These are phyloP conservation scores for Aphelocoma californica DNA, from an alignment of 2,797 vertebrate genomes.

Conservation along the genomic window DNA sequence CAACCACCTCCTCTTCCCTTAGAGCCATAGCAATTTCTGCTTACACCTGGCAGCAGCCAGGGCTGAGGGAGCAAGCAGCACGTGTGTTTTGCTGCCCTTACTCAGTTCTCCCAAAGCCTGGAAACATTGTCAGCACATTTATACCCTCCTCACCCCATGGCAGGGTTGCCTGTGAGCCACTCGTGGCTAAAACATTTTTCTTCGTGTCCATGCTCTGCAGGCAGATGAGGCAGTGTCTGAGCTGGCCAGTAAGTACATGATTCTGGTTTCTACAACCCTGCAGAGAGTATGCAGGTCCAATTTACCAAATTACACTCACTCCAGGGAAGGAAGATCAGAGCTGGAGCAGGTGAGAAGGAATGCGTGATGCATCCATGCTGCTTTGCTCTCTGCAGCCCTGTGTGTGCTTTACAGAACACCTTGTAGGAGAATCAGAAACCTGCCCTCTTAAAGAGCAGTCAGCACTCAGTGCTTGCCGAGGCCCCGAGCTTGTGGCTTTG, in stretches of 20 bases:
- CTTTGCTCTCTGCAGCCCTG: neutral
- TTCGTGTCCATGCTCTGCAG: neutral
- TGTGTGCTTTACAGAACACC: neutral
- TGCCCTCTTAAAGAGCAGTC: neutral
- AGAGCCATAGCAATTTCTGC: neutral
- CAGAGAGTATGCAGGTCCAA: neutral
- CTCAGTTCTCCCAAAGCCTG: neutral
- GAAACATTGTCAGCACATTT: neutral
- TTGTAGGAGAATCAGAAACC: neutral
- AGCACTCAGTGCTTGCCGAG: neutral
- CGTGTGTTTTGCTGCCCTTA: neutral
- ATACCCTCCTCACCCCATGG: neutral
- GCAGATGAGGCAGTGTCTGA: neutral
- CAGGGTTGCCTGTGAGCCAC: neutral
- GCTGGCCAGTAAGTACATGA: neutral
- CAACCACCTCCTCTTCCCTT: neutral
- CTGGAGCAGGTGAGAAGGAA: neutral
- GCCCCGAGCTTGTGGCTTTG: neutral
- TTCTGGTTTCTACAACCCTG: neutral
- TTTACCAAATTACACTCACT: neutral
- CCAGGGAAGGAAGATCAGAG: neutral
- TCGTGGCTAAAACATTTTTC: neutral
- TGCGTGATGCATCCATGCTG: rapidly evolving
- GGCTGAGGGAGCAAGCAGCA: too few relatives aligned
- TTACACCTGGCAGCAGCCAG: neutral